phyloP scores from a whole-genome alignment of 1,140 invertebrate species.

The Macrotrachela quadricornifera region DNA sequence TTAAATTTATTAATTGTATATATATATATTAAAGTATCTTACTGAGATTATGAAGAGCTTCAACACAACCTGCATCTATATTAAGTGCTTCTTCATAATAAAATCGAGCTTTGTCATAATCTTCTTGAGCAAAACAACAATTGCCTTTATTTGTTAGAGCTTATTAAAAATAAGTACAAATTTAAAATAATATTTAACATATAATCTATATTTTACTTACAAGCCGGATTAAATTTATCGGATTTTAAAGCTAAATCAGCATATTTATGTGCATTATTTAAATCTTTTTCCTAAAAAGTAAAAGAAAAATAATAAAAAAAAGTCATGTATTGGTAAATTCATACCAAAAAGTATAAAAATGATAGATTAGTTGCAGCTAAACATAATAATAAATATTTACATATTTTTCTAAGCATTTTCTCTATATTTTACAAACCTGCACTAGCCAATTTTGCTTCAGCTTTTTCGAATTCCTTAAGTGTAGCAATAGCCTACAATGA shows the following conservation, averaged over 20 bases:
- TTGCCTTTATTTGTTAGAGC: slow-evolving; percentile 73
- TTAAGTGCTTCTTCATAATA: slow-evolving; percentile 54
- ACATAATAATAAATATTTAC: slow-evolving; percentile 20
- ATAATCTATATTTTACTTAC: slow-evolving; percentile 11
- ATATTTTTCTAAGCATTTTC: no score
- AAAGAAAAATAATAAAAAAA: no score
- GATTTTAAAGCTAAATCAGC: slow-evolving; percentile 48
- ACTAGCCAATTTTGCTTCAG: slow-evolving; percentile 50
- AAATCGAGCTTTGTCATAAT: slow-evolving; percentile 50
- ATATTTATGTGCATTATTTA: slow-evolving; percentile 50
- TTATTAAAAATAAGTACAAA: slow-evolving; percentile 11
- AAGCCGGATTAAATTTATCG: slow-evolving; percentile 53
- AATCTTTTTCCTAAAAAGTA: slow-evolving; percentile 43
- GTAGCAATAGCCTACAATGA: slow-evolving; percentile 47
- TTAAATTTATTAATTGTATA: no score
- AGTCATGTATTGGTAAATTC: slow-evolving; percentile 2
- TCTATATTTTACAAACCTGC: no score
- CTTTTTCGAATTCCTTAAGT: slow-evolving; percentile 65
- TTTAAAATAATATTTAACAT: background rate
- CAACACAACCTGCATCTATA: slow-evolving; percentile 58
- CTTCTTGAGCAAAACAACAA: slow-evolving; percentile 47
- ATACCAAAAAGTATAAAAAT: slow-evolving; percentile 64
- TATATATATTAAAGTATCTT: no score
- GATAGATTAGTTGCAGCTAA: slow-evolving; percentile 67
- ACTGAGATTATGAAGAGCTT: slow-evolving; percentile 73